phyloP scores from a whole-genome alignment of 2,113 vertebrate species.

The Formicarius rufipectus region DNA sequence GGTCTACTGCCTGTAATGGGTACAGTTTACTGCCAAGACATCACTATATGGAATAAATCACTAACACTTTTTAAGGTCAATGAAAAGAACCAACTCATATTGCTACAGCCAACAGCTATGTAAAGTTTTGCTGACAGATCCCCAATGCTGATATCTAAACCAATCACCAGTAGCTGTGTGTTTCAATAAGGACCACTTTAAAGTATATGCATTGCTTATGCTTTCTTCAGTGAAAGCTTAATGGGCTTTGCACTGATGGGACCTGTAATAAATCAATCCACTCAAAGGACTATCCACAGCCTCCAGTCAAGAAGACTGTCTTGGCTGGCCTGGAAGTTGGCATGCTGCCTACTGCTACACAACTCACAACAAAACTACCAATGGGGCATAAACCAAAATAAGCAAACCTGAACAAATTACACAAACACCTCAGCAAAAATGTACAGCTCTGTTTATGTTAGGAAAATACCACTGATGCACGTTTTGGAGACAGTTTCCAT shows the following conservation, averaged over 20 bases:
- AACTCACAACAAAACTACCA: not conserved
- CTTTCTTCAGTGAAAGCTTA: not conserved
- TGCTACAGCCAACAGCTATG: not conserved
- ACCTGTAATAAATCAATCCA: not conserved
- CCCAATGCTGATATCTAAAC: not conserved
- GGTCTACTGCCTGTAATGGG: not conserved
- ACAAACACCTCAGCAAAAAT: not conserved
- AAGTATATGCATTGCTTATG: not conserved
- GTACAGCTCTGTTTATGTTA: not conserved
- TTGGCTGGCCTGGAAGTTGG: not conserved
- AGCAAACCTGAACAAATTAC: not conserved
- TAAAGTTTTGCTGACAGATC: not conserved
- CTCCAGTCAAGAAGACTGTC: not conserved
- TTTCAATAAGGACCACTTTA: not conserved
- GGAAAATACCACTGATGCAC: not conserved
- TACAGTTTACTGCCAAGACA: not conserved
- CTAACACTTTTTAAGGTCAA: not conserved
- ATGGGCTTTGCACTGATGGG: not conserved
- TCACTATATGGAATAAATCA: not conserved
- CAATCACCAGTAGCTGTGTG: not conserved
- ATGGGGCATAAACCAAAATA: not conserved
- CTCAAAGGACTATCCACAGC: not conserved
- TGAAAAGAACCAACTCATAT: not conserved
- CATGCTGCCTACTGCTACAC: not conserved
- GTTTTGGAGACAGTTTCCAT: not conserved